Base-by-base conservation (phyloP, 1,140 invertebrate species). In the Atta colombica region DNA sequence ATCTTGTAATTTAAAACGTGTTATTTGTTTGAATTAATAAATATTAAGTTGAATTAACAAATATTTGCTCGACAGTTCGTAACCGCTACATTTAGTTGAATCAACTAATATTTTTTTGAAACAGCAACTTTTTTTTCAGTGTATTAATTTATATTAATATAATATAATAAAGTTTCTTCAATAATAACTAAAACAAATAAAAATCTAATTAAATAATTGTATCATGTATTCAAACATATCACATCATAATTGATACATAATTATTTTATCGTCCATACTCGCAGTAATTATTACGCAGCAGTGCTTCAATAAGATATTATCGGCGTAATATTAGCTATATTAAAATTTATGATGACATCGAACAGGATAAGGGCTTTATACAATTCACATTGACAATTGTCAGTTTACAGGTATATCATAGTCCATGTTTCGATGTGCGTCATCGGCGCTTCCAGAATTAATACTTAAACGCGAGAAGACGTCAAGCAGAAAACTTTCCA, bases 401-500 rank as follows among this genome's bases (percentile, higher is more conserved):
- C 25, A 45, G 45, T 55, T n/a, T 12, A 14, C 25, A 74, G 7
- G 2, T 84, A 84, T 21, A 84, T 84, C 60, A 51, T 31, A 75
- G 69, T 82, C 68, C 28, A 60, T 31, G 69, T 84, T 75, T 63
- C 80, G 45, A 82, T 25, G 25, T 82, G 68, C 66, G 55, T 82
- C 80, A 82, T 74, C 80, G 25, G 14, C 18, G 25, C 28, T 84
- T 84, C 80, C 80, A 39, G 80, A 84, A 84, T 84, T 84, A 75
- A 74, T 84, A 74, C 28, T 84, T 75, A 45, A 84, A 74, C 39
- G 80, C 21, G 69, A 61, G 69, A 31, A 60, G 35, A 82, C 35
- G 14, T 72, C 80, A 61, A 84, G n/a, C 25, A 35, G 55, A n/a
- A 75, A 84, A 63, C 39, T 75, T 75, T 61, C 45, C 69, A 25